Percentiles rank a stretch among this genome's conserved stretches.
Evolutionary conservation across 2,888 invertebrate genomes (phyloP).

Genomic region (Parnassius smintheus): DNA sequence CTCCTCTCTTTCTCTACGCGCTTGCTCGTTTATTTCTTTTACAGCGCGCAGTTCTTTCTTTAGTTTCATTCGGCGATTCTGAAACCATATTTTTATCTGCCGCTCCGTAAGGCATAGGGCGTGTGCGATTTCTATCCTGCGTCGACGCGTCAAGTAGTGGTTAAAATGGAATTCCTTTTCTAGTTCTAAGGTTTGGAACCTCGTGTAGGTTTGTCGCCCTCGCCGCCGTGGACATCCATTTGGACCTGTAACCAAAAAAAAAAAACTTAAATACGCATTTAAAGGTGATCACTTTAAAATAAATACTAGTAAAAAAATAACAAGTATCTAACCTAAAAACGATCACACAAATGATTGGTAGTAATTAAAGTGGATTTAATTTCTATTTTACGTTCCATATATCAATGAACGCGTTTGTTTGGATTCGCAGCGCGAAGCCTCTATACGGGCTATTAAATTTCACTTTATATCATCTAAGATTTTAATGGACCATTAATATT

Average conservation of each 20-base stretch:
- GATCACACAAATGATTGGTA: conserved; percentile 14
- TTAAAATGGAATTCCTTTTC: conserved; percentile 99
- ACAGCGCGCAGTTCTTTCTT: conserved; percentile 97
- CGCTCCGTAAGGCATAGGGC: conserved; percentile 97
- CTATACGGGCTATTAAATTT: conserved; percentile 72
- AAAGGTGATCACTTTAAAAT: conserved; percentile 14
- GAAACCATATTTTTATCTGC: conserved; percentile 98
- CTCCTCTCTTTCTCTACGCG: conserved; percentile 93
- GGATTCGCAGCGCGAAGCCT: conserved; percentile 58
- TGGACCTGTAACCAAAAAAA: conserved; percentile 87
- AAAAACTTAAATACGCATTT: conserved; percentile 24
- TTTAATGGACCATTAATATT: conserved; percentile 78
- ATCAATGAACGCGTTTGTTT: conserved; percentile 60
- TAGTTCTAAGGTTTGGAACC: conserved; percentile 98
- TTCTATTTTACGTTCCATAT: conserved; percentile 70
- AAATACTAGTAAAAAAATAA: conserved; percentile 7
- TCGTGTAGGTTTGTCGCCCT: conserved; percentile 98
- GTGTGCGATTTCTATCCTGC: conserved; percentile 98
- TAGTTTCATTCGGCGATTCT: conserved; percentile 97
- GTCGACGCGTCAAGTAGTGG: conserved; percentile 96
- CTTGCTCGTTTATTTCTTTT: conserved; percentile 97
- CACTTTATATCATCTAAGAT: conserved; percentile 77
- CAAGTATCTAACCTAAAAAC: conserved; percentile 26
- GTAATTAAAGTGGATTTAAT: conserved; percentile 42
- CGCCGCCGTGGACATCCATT: conserved; percentile 96